Conservation (phyloP, 2,797 vertebrate species). For the Astyanax mexicanus region DNA sequence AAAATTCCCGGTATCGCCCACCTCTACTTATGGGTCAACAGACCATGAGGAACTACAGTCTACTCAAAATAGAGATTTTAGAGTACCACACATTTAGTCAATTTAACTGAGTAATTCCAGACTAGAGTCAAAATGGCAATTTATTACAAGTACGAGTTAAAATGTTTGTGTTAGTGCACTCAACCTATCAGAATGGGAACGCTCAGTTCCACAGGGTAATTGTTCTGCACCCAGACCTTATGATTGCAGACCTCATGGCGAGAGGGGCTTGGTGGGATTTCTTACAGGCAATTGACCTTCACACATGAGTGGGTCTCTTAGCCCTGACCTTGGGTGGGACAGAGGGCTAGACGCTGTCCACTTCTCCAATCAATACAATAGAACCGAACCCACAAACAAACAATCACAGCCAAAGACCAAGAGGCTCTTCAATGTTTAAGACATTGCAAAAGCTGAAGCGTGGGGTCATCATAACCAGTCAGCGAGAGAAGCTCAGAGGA, state of each 20-base stretch:
- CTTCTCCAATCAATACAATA: not conserved
- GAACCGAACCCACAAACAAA: not conserved
- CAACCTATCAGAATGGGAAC: not conserved
- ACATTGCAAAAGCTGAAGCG: not conserved
- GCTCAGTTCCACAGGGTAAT: not conserved
- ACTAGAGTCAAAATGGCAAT: too few species aligned
- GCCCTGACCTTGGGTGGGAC: not conserved
- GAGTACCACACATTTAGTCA: not conserved
- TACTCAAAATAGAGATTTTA: too few species aligned
- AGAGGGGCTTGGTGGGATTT: not conserved
- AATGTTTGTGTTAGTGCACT: not conserved
- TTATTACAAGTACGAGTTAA: too few species aligned
- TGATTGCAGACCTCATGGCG: not conserved
- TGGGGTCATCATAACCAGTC: not conserved
- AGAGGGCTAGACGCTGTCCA: not conserved
- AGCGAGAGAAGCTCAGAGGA: not conserved
- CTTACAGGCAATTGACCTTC: conserved; percentile 4
- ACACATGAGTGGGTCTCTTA: conserved; percentile 4
- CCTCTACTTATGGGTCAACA: too few species aligned
- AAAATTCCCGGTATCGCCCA: too few species aligned
- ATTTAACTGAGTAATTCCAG: not conserved
- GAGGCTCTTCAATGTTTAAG: not conserved
- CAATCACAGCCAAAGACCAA: not conserved
- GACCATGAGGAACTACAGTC: too few species aligned
- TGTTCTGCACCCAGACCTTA: not conserved